Evolutionary conservation across 2,888 invertebrate genomes (phyloP), one percentile per base, ranked within the genome.

Genomic region (Cryptus viduatorius): DNA sequence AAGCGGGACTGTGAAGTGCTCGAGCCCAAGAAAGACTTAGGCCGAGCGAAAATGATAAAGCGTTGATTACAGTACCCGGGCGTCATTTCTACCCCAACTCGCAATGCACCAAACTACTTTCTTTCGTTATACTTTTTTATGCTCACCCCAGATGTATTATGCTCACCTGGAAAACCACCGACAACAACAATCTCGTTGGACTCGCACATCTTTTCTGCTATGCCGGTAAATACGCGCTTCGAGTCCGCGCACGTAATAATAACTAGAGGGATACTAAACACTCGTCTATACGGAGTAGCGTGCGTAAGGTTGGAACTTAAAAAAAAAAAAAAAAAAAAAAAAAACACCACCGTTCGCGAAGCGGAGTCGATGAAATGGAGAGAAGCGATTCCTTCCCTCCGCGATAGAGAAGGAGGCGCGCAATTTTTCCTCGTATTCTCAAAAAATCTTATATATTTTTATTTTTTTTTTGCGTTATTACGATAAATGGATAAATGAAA

Each of bases 1-100:
- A 8, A 42, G n/a, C 31, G 42, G 37, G 82, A 86, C 73, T 83
- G 85, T 59, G 71, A 68, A 81, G 80, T 81, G 79, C 71, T 73
- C 56, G 76, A 73, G 80, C 80, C 46, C 59, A 72, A 42, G 73
- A 64, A 69, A 65, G 83, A 82, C 81, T 82, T 82, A 77, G 82
- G 65, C 61, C 67, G 80, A 56, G 72, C 53, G 71, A 81, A 37
- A 37, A 86, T 84, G 79, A 85, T 86, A 85, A 85, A 80, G 83
- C 86, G 82, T 84, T 84, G 84, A 86, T 86, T 86, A 79, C 78
- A 75, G 79, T 75, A 72, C 75, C 53, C 29, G 76, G 69, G 71
- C 79, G 82, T 83, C 78, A 84, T 83, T 84, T 80, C 64, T 69
- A 56, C 68, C 72, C 84, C 80, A 78, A 76, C 77, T 72, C 53